These are phyloP conservation scores for Drosophila teissieri DNA, from an alignment of 1,140 invertebrate species.

Conservation along the genomic window DNA sequence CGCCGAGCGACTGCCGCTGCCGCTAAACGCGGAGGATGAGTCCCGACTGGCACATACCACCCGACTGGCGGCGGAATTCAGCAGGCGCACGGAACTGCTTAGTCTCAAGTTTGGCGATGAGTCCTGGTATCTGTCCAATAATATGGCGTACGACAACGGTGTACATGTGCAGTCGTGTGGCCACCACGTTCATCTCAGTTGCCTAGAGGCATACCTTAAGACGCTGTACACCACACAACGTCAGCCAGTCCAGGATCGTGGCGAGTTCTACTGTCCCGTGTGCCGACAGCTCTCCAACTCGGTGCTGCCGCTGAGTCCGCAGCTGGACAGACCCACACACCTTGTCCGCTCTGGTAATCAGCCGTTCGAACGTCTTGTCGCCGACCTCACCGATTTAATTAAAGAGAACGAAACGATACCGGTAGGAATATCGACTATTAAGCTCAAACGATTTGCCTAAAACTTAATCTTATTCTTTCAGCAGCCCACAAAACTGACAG, in stretches of 20 bases:
- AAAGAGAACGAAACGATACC: constrained; percentile 88
- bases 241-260: constrained; percentile 91
- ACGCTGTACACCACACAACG: constrained; percentile 91
- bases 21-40: constrained; percentile 70
- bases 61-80: constrained; percentile 72
- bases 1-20: constrained; percentile 69
- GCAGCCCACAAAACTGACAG: constrained; percentile 88
- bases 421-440: constrained; percentile 84
- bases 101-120: constrained; percentile 83
- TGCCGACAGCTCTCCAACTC: constrained; percentile 97
- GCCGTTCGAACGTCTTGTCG: constrained; percentile 86
- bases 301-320: constrained; percentile 94
- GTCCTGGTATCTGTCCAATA: constrained; percentile 93
- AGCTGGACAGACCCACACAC: constrained; percentile 89
- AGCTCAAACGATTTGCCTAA: background rate
- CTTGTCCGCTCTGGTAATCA: constrained; percentile 87
- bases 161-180: constrained; percentile 98
- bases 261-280: constrained; percentile 96
- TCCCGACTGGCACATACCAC: constrained; percentile 60
- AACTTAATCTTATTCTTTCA: background rate
- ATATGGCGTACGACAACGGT: constrained; percentile 96
- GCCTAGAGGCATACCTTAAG: constrained; percentile 94
- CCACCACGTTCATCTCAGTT: constrained; percentile 97
- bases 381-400: constrained; percentile 88
- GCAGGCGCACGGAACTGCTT: constrained; percentile 70